These are phyloP conservation scores for Mesorhabditis belari DNA, from an alignment of 2,888 invertebrate genomes.

Conservation along the genomic window DNA sequence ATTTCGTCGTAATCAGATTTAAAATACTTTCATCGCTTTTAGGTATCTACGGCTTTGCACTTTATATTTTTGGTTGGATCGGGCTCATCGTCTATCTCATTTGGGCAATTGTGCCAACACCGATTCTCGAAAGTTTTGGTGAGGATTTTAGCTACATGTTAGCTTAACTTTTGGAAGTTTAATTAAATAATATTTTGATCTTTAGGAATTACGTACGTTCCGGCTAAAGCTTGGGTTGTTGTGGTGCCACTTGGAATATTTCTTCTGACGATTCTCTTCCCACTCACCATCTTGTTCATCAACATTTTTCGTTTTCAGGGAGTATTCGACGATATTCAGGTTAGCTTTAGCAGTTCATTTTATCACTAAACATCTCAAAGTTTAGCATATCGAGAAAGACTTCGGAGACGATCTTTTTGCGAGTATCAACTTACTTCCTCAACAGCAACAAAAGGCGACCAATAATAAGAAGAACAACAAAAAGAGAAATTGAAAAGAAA, in stretches of 20 bases:
- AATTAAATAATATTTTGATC: not conserved
- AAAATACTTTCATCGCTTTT: no score
- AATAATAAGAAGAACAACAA: not conserved
- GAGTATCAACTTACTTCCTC: conserved; percentile 5
- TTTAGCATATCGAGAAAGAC: conserved; percentile 17
- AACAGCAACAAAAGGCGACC: not conserved
- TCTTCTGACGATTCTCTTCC: conserved; percentile 18
- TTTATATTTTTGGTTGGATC: conserved; percentile 26
- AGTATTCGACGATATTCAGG: conserved; percentile 36
- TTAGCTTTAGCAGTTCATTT: not conserved
- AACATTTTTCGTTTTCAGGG: conserved; percentile 37
- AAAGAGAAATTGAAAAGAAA: conserved; percentile 1
- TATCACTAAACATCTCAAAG: not conserved
- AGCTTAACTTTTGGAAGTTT: no score
- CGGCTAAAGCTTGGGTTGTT: conserved; percentile 49
- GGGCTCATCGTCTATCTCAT: conserved; percentile 66
- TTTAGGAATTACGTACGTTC: conserved; percentile 45
- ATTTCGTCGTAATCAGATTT: no score
- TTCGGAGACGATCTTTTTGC: no score
- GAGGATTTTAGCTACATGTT: not conserved
- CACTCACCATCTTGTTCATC: conserved; percentile 25
- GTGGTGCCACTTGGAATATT: conserved; percentile 30
- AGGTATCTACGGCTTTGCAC: conserved; percentile 31
- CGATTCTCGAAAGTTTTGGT: conserved; percentile 65
- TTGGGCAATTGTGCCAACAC: conserved; percentile 77